phyloP scores from a whole-genome alignment of 2,113 vertebrate genomes.

The Tragelaphus scriptus region DNA sequence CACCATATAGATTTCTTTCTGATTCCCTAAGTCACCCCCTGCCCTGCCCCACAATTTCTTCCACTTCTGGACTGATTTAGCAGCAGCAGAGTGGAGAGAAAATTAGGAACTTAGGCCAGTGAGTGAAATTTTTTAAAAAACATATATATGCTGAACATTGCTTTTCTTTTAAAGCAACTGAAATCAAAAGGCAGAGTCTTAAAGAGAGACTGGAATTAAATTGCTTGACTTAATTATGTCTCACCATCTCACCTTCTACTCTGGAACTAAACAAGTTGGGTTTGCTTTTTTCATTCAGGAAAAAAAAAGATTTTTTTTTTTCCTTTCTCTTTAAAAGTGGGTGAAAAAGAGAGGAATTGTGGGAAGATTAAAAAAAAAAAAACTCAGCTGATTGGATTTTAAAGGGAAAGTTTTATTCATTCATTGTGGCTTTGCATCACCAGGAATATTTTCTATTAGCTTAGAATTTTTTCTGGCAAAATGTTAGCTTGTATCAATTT shows the following conservation, averaged over 20 bases:
- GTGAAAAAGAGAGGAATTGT: not conserved
- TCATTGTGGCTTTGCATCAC: not conserved
- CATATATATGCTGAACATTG: not conserved
- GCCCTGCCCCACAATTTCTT: not conserved
- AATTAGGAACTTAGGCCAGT: not conserved
- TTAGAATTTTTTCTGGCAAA: not conserved
- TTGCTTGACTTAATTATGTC: not conserved
- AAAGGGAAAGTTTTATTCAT: not conserved
- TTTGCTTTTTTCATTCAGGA: not conserved
- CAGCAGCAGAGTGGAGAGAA: not conserved
- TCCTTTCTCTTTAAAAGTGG: not conserved
- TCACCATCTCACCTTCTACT: not conserved
- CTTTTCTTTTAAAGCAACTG: not conserved
- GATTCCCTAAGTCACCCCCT: not conserved
- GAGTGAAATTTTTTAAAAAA: not conserved
- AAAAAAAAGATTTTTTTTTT: not conserved
- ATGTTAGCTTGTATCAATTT: not conserved
- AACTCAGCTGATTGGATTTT: not conserved
- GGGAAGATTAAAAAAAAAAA: not conserved
- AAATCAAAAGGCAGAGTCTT: not conserved
- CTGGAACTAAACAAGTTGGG: not conserved
- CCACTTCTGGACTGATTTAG: not conserved
- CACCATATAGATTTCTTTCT: not conserved
- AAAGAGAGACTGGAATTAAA: not conserved
- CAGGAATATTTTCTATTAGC: not conserved